These are phyloP conservation scores for Numenius arquata DNA, from an alignment of 2,113 vertebrate species.

Conservation along the genomic window DNA sequence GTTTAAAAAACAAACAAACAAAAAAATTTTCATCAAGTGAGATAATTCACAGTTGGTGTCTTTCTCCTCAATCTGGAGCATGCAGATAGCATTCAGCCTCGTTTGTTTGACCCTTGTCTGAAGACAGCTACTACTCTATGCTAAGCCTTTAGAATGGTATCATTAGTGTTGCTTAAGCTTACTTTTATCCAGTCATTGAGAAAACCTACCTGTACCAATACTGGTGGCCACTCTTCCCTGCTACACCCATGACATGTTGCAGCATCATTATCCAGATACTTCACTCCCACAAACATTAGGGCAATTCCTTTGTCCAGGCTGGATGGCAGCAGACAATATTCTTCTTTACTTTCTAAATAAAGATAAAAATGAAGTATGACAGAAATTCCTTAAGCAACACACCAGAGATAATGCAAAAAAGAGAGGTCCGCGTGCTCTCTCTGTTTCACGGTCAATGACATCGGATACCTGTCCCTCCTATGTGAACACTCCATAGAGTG, in stretches of 20 bases:
- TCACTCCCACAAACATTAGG: not conserved
- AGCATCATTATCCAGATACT: not conserved
- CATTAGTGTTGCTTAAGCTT: not conserved
- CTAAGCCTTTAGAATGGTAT: not conserved
- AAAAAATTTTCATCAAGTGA: not conserved
- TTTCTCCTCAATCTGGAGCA: not conserved
- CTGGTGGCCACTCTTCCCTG: not conserved
- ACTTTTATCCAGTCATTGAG: not conserved
- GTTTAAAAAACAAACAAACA: not conserved
- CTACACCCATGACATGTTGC: not conserved
- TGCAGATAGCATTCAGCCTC: not conserved
- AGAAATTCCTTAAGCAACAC: not conserved
- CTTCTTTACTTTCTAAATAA: not conserved
- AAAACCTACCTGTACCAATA: not conserved
- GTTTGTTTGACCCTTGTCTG: not conserved
- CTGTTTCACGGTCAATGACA: not conserved
- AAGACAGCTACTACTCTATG: not conserved
- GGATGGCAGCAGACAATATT: not conserved
- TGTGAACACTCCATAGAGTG: not conserved
- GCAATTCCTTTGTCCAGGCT: not conserved
- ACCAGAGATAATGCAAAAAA: not conserved
- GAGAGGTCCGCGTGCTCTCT: not conserved
- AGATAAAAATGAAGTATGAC: not conserved
- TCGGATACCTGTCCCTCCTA: not conserved
- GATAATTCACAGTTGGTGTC: not conserved